Conservation (phyloP, 1,140 invertebrate genomes). For the Drosophila sulfurigaster region DNA sequence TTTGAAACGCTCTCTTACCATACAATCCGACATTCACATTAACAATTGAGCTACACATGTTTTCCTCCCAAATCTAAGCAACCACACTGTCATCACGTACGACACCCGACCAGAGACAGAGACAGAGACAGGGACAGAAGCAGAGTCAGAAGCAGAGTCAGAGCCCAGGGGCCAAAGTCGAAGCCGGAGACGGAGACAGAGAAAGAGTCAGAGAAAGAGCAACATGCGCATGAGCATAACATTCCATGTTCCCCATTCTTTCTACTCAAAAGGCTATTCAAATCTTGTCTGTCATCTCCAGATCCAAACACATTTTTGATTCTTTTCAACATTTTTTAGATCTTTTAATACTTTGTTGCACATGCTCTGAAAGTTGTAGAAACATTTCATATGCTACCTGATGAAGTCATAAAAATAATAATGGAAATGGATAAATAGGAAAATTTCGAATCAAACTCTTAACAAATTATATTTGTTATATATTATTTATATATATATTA, state of each 20-base stretch:
- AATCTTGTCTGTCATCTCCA: not conserved
- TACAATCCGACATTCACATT: constrained; percentile 71
- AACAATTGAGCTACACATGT: constrained; percentile 83
- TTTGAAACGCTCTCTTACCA: constrained; percentile 25
- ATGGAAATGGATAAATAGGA: no score
- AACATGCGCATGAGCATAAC: constrained; percentile 8
- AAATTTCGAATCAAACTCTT: no score
- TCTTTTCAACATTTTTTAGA: not conserved
- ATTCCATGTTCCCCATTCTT: not conserved
- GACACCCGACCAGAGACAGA: constrained; percentile 7
- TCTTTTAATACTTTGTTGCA: not conserved
- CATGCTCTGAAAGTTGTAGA: no score
- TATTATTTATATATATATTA: no score
- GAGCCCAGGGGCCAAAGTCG: no score
- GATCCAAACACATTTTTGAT: not conserved
- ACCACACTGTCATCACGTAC: constrained; percentile 72
- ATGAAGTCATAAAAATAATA: no score
- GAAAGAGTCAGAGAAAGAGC: not conserved
- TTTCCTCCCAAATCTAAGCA: constrained; percentile 78
- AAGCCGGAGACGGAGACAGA: not conserved
- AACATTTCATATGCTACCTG: no score
- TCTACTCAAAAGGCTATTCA: not conserved
- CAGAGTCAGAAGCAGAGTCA: not conserved
- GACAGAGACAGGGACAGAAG: not conserved
- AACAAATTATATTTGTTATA: no score